Base-by-base conservation (phyloP, 2,113 vertebrate species). In the Cyanoderma ruficeps region DNA sequence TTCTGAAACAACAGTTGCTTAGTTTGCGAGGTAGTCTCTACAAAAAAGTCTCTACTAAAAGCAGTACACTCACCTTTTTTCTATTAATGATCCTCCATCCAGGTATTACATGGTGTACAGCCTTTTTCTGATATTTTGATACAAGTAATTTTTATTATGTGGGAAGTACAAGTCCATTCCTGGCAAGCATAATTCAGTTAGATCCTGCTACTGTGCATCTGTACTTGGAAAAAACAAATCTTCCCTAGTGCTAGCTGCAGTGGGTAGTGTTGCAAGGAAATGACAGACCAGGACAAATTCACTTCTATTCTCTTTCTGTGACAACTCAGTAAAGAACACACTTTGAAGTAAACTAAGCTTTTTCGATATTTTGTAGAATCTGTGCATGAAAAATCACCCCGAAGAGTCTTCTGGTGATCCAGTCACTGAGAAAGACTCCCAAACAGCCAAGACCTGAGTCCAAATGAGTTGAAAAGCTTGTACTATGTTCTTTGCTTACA, bases 1-100 rank as follows among this genome's bases (percentile, higher is more conserved):
- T 90, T 89, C 81, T 87, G 70, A 64, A 93, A 77, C 24, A 68
- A 91, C n/a, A 72, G 37, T 47, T 96, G 53, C 35, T 91, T 77
- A 76, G 76, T 19, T 72, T 52, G 24, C 14, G 61, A 85, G 7
- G 17, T 61, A 87, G 78, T 60, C 37, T n/a, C n/a, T n/a, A n/a
- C n/a, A n/a, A n/a, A n/a, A n/a, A 64, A 68, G 16, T 69, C 15
- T 72, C 56, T 78, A 52, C 18, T 13, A 72, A 87, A 89, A 68
- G 25, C 24, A 82, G 35, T 39, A 27, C 7, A 64, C 37, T 33
- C 28, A 64, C 46, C 19, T 49, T 87, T 70, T 71, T 79, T 47
- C 49, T 78, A 11, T 20, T 24, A 64, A 49, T 46, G 71, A 63
- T 44, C 17, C 20, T 70, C 13, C 6, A 17, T n/a, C 39, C 71